Conservation (phyloP, 1,140 invertebrate species). For the Polypedilum vanderplanki region DNA sequence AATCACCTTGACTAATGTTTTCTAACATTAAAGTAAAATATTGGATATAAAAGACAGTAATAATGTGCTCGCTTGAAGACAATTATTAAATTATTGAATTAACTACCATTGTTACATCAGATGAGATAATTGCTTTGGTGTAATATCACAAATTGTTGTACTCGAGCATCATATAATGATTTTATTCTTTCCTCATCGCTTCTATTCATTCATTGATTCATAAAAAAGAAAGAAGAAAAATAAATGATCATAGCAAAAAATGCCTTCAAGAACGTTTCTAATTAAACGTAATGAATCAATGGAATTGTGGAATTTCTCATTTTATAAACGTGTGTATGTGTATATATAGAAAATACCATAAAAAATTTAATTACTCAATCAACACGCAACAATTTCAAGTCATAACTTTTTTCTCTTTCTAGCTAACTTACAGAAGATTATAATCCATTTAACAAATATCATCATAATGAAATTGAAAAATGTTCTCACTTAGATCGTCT, state of each 20-base stretch:
- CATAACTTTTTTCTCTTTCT: no score
- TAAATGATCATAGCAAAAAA: neutral
- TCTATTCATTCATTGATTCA: neutral
- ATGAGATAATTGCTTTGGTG: neutral
- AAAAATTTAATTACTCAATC: conserved; percentile 28
- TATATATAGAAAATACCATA: neutral
- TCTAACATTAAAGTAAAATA: neutral
- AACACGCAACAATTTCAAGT: neutral
- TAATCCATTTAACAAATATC: neutral
- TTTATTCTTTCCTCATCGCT: neutral
- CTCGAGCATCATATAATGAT: neutral
- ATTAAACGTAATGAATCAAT: conserved; percentile 24
- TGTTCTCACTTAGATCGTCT: neutral
- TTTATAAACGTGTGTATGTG: neutral
- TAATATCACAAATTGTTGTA: neutral
- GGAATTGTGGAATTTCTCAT: neutral
- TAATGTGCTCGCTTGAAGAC: neutral
- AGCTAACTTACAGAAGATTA: no score
- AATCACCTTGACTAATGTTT: neutral
- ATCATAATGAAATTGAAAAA: conserved; percentile 9
- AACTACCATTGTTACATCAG: neutral
- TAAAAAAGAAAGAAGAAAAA: neutral
- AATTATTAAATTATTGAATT: conserved; percentile 9
- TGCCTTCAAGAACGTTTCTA: neutral
- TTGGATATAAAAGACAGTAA: neutral